Base-by-base conservation (phyloP, 2,797 vertebrate genomes). In the Melanotaenia trifasciata region DNA sequence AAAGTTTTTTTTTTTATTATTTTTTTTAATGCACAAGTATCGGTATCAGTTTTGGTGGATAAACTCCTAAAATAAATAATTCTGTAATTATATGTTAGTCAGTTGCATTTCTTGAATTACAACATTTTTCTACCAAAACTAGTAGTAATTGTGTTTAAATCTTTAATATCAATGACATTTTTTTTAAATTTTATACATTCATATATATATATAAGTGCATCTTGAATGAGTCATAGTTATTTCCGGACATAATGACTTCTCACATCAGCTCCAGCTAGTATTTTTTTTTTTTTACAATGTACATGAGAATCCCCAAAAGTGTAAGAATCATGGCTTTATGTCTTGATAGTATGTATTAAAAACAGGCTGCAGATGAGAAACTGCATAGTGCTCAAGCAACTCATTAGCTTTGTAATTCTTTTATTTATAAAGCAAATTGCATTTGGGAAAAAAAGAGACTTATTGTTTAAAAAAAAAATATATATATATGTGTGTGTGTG, bases 201-300 rank as follows among this genome's bases (percentile, higher is more conserved):
- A 63, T 32, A 20, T 56, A 35, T 16, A 8, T 20, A 5, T 64
- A 28, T 28, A 28, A 28, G 28, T 28, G 28, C 28, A 28, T 28
- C 28, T 61, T 8, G 76, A 47, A 61, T 80, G 30, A 78, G 63
- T 85, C 68, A 74, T 67, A 8, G 67, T 45, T 64, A 63, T 28
- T 26, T 5, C 43, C 58, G 56, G 67, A 76, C 24, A 24, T 74
- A 64, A 72, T 60, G 32, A 70, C 56, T 61, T 13, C 6, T n/a
- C 18, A 61, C 36, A 53, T 75, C 38, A 63, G 26, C 50, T 12
- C 16, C 5, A 10, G 36, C 36, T 1, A 4, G 13, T 16, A 28
- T n/a, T 9, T 28, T 28, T 16, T 28, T 16, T 7, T 10, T 20
- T 16, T 65, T 57, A 1, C 0, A 32, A 26, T 70, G 24, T 53